Evolutionary conservation across 1,140 invertebrate genomes (phyloP).

Genomic region (Reticulitermes speratus): DNA sequence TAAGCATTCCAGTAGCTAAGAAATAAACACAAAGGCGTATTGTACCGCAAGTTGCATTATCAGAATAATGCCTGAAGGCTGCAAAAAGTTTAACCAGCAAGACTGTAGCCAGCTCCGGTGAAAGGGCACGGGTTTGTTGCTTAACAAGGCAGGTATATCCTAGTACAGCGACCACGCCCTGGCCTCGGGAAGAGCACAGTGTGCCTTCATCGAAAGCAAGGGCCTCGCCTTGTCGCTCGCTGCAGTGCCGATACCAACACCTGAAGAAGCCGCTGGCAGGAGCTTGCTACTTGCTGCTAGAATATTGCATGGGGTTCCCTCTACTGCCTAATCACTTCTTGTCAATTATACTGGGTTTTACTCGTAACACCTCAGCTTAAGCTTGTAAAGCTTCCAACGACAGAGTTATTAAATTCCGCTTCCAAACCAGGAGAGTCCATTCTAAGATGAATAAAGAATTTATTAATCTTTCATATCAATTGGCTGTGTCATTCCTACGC

Average conservation of each 20-base stretch:
- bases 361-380: too few relatives aligned
- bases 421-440: too few relatives aligned
- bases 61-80: too few relatives aligned
- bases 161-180: background rate
- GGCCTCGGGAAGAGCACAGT: background rate
- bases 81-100: background rate
- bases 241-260: background rate
- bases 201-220: conserved; percentile 1
- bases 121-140: background rate
- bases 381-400: too few relatives aligned
- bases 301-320: background rate
- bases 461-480: too few relatives aligned
- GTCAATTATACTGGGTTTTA: too few relatives aligned
- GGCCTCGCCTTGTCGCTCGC: background rate
- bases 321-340: background rate
- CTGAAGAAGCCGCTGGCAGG: conserved; percentile 7
- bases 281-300: conserved; percentile 3
- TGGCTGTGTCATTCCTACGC: too few relatives aligned
- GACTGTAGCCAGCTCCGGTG: background rate
- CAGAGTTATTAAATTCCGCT: too few relatives aligned
- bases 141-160: background rate
- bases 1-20: too few relatives aligned
- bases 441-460: too few relatives aligned
- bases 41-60: too few relatives aligned
- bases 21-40: too few relatives aligned